These are phyloP conservation scores for Orthonyx spaldingii DNA, from an alignment of 2,113 vertebrate species.

Conservation along the genomic window DNA sequence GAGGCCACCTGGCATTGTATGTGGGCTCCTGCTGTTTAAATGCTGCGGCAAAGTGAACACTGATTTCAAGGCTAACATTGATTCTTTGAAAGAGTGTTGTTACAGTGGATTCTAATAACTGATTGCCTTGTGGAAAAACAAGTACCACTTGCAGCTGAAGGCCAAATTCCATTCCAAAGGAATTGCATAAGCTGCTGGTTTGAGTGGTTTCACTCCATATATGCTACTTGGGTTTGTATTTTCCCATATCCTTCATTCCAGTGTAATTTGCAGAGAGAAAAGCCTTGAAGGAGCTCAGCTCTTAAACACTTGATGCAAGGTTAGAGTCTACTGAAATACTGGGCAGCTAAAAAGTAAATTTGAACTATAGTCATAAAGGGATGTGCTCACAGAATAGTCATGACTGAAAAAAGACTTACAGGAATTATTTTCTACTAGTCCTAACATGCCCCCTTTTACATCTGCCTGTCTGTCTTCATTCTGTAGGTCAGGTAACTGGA, in stretches of 20 bases:
- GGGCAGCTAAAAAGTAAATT: background rate
- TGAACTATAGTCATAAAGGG: background rate
- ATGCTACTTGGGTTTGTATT: background rate
- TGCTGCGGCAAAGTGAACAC: background rate
- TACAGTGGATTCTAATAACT: constrained; percentile 4
- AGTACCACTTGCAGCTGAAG: constrained; percentile 3
- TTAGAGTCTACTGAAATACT: background rate
- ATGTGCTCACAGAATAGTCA: background rate
- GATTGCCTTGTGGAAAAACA: background rate
- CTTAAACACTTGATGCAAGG: background rate
- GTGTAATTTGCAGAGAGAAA: background rate
- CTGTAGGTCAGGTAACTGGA: background rate
- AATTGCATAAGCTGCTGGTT: constrained; percentile 37
- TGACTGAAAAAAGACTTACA: background rate
- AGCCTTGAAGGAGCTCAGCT: background rate
- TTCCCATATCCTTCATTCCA: background rate
- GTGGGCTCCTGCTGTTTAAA: background rate
- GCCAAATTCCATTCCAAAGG: constrained; percentile 42
- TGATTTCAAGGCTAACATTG: background rate
- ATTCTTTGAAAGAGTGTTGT: constrained; percentile 3
- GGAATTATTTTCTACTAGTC: constrained; percentile 12
- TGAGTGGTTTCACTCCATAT: constrained; percentile 6
- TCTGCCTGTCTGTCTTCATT: background rate
- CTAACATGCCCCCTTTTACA: background rate
- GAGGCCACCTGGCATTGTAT: background rate